Conservation (phyloP, 2,113 vertebrate genomes). For the Columba janthina region DNA sequence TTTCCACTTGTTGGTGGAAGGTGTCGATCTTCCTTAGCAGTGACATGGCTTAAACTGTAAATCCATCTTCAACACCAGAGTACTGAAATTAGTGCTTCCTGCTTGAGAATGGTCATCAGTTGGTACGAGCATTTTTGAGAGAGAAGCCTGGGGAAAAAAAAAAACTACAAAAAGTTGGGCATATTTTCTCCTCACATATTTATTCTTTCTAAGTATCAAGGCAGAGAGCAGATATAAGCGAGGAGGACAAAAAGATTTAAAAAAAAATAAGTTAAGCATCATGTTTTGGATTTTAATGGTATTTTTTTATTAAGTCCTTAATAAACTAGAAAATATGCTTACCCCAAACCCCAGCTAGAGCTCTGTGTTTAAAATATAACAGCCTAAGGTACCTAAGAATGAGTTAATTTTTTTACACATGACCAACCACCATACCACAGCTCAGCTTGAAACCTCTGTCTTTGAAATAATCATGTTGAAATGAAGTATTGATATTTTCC, state of each 20-base stretch:
- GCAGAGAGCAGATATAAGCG: background rate
- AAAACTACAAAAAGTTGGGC: too few species aligned
- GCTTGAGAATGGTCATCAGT: background rate
- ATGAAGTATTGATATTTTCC: background rate
- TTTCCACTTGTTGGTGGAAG: background rate
- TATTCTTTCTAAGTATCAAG: background rate
- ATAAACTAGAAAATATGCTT: background rate
- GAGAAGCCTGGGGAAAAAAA: background rate
- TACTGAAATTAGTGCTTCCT: background rate
- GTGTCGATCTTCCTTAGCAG: background rate
- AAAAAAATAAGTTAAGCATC: background rate
- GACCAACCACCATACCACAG: background rate
- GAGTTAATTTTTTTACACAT: background rate
- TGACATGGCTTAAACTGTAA: background rate
- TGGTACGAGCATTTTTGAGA: background rate
- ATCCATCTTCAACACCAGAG: background rate
- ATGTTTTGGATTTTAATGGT: background rate
- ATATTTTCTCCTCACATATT: background rate
- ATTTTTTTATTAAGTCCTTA: background rate
- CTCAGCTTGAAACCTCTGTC: background rate
- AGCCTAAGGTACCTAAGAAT: background rate
- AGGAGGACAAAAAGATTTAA: background rate
- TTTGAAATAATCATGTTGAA: background rate
- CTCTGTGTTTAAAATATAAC: background rate
- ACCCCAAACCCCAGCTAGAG: background rate